A percentile compares a stretch with the other conserved stretches of the same genome.
Evolutionary conservation across 2,797 vertebrate genomes (phyloP).

Genomic region (Merluccius polli): DNA sequence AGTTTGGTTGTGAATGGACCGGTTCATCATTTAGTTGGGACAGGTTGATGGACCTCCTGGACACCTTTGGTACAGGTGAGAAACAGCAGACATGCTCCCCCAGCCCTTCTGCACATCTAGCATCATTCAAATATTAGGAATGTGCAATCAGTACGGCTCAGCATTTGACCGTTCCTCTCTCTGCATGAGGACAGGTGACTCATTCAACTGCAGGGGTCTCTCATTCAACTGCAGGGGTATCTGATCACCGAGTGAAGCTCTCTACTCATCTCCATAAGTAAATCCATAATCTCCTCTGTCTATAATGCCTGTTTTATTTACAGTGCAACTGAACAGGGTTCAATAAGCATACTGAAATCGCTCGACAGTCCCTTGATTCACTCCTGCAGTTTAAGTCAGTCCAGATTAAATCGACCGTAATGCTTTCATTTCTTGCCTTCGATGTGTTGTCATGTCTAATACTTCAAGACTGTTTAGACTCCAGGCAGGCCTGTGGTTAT

Average conservation of each 20-base stretch:
- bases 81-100: too few species aligned
- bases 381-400: conserved; percentile 21
- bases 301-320: conserved; percentile 29
- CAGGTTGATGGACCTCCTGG: background rate
- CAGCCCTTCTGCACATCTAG: background rate
- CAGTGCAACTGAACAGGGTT: conserved; percentile 26
- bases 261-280: background rate
- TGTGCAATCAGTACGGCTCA: background rate
- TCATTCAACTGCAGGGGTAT: background rate
- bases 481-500: conserved; percentile 6
- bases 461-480: conserved; percentile 46
- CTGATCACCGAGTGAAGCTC: background rate
- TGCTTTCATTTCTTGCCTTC: conserved; percentile 58
- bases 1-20: too few species aligned
- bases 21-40: background rate
- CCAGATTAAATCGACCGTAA: conserved; percentile 56
- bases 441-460: conserved; percentile 65
- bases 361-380: conserved; percentile 25
- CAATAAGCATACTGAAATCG: conserved; percentile 33
- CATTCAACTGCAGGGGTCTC: too few species aligned
- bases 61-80: background rate
- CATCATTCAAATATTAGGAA: background rate
- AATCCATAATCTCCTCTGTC: background rate
- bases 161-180: background rate
- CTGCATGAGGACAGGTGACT: background rate